Percentiles rank a stretch among this genome's conserved stretches.
Evolutionary conservation across 2,888 invertebrate genomes (phyloP).

Genomic region (Thera obeliscata): DNA sequence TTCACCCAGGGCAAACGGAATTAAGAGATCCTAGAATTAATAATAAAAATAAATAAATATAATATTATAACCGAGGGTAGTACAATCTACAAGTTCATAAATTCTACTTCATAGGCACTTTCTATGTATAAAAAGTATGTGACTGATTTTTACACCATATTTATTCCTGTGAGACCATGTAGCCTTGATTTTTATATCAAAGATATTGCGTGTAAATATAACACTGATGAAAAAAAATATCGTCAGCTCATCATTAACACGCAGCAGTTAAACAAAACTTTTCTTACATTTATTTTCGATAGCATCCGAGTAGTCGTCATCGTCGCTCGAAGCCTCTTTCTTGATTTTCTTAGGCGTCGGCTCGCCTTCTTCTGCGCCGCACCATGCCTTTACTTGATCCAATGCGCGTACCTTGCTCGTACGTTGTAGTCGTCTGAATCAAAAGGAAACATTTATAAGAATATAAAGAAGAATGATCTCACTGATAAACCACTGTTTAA

Average conservation of each 20-base stretch:
- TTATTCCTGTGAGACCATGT: no score
- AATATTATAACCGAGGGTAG: not conserved
- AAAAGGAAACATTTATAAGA: not conserved
- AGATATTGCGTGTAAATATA: no score
- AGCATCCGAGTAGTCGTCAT: constrained; percentile 80
- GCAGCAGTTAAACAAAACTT: not conserved
- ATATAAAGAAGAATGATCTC: not conserved
- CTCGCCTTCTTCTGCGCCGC: constrained; percentile 85
- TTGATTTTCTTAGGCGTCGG: constrained; percentile 81
- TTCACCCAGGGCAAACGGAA: not conserved
- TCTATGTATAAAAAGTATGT: no score
- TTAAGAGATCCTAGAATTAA: no score
- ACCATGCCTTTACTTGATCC: constrained; percentile 94
- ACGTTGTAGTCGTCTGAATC: constrained; percentile 86
- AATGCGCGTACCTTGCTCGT: constrained; percentile 92
- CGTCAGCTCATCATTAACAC: not conserved
- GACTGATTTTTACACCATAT: no score
- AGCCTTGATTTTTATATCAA: no score
- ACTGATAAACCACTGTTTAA: not conserved
- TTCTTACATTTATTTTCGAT: constrained; percentile 61
- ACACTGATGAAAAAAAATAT: no score
- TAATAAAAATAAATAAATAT: not conserved
- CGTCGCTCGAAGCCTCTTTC: constrained; percentile 80
- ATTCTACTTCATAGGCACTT: no score
- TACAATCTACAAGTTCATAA: not conserved